Conservation (phyloP, 2,888 invertebrate genomes). For the Formica aserva region DNA sequence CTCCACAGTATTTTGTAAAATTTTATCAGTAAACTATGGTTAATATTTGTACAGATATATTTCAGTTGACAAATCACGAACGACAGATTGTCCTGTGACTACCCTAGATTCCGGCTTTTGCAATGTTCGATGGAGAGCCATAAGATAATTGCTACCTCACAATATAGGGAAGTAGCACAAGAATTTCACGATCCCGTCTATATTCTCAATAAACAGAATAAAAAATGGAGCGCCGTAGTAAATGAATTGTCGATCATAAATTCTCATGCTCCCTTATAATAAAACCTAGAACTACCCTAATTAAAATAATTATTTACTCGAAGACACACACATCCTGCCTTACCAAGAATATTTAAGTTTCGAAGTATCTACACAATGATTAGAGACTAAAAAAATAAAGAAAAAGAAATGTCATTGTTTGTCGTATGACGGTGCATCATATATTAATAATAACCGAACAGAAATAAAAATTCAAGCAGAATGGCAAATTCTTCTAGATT, state of each 20-base stretch:
- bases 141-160: constrained; percentile 32
- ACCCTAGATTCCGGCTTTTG: background rate
- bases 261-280: background rate
- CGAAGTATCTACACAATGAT: background rate
- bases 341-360: background rate
- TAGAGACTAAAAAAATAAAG: background rate
- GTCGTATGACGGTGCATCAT: background rate
- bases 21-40: background rate
- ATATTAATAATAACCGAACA: background rate
- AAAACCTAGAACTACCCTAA: background rate
- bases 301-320: background rate
- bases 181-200: background rate
- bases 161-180: background rate
- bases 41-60: background rate
- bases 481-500: constrained; percentile 5
- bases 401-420: background rate
- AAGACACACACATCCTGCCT: background rate
- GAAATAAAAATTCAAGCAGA: background rate
- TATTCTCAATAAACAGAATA: background rate
- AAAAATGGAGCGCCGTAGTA: background rate
- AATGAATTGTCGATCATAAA: background rate
- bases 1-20: background rate
- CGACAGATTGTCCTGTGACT: background rate
- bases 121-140: background rate
- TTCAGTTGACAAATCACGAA: background rate